Conservation (phyloP, 1,140 invertebrate genomes). For the Globodera ellingtonae region DNA sequence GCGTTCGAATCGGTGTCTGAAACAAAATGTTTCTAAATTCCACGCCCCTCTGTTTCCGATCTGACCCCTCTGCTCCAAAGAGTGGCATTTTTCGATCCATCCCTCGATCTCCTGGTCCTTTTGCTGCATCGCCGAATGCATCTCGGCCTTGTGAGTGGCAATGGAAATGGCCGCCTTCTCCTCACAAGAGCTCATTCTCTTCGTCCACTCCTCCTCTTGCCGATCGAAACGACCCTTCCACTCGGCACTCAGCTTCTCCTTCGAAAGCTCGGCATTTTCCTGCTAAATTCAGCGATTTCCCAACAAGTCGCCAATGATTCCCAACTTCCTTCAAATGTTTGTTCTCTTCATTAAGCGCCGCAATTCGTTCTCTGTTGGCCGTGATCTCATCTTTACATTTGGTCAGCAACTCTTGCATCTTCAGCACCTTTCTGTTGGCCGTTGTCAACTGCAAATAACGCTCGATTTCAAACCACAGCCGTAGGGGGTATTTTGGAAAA, state of each 20-base stretch:
- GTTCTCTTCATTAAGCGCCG: conserved; percentile 43
- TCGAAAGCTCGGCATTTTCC: conserved; percentile 15
- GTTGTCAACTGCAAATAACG: conserved; percentile 15
- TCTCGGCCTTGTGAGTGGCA: conserved; percentile 53
- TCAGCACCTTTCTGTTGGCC: conserved; percentile 30
- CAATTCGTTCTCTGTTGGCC: conserved; percentile 48
- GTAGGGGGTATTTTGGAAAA: neutral
- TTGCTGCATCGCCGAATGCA: conserved; percentile 46
- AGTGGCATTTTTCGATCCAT: conserved; percentile 52
- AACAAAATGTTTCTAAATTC: conserved; percentile 6
- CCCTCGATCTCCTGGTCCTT: conserved; percentile 58
- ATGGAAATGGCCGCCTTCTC: conserved; percentile 50
- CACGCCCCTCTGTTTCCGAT: neutral
- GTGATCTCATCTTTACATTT: conserved; percentile 53
- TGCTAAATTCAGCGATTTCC: conserved; percentile 13
- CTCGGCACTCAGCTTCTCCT: conserved; percentile 46
- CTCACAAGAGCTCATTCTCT: conserved; percentile 29
- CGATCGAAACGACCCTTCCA: conserved; percentile 57
- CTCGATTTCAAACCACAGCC: neutral
- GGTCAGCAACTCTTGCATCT: conserved; percentile 47
- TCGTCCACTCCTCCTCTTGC: conserved; percentile 43
- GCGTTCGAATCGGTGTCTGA: conserved; percentile 52
- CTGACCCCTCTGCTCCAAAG: conserved; percentile 44
- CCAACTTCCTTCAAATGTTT: conserved; percentile 13
- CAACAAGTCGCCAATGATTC: neutral